A percentile compares a stretch with the other conserved stretches of the same genome.
Conservation (phyloP, 2,113 vertebrate species). For the Chelonoidis abingdonii region DNA sequence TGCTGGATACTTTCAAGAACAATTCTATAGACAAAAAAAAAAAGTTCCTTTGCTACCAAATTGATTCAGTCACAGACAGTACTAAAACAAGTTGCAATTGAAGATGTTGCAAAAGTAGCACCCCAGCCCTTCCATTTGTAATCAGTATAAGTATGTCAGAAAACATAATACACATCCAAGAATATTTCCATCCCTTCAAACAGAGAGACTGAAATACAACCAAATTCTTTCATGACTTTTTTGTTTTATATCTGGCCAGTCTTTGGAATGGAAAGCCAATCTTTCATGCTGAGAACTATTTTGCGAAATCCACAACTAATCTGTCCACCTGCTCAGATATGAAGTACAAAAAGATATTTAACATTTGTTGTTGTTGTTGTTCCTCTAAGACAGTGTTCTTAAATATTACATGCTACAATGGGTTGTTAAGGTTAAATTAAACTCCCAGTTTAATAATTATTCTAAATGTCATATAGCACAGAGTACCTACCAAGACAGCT, state of each 20-base stretch:
- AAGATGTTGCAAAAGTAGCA: slow-evolving; percentile 12
- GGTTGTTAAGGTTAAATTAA: background rate
- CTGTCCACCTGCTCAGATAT: slow-evolving; percentile 42
- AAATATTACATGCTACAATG: background rate
- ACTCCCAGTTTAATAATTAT: background rate
- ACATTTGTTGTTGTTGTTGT: background rate
- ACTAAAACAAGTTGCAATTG: background rate
- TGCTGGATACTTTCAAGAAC: slow-evolving; percentile 24
- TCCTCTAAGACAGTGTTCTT: background rate
- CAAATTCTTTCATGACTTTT: slow-evolving; percentile 34
- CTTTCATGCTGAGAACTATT: slow-evolving; percentile 50
- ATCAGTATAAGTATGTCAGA: slow-evolving; percentile 25
- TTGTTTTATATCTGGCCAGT: slow-evolving; percentile 60
- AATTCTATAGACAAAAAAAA: background rate
- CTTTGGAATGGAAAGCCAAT: slow-evolving; percentile 71
- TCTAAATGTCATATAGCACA: background rate
- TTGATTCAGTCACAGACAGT: slow-evolving; percentile 12
- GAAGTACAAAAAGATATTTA: slow-evolving; percentile 4
- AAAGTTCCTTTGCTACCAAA: slow-evolving; percentile 12
- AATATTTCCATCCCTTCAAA: slow-evolving; percentile 68
- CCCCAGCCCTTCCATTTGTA: slow-evolving; percentile 25
- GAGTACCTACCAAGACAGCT: background rate
- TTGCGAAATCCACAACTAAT: slow-evolving; percentile 11
- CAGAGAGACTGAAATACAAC: slow-evolving; percentile 40
- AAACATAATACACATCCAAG: slow-evolving; percentile 58